Conservation (phyloP, 2,888 invertebrate species). For the Parnassius smintheus region DNA sequence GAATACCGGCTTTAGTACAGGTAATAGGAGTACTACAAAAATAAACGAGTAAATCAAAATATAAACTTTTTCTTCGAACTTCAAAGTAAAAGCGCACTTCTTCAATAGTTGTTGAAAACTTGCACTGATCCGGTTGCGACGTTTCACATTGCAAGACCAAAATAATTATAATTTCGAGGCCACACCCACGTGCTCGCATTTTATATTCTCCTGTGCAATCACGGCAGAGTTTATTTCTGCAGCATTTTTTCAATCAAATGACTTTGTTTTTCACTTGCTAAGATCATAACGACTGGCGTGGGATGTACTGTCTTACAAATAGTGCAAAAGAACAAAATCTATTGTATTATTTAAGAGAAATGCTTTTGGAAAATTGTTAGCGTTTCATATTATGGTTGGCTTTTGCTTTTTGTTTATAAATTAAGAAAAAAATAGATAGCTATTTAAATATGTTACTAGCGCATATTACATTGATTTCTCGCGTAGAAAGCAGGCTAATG, state of each 20-base stretch:
- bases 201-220: constrained; percentile 55
- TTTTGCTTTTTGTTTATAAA: too few relatives aligned
- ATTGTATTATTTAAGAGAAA: constrained; percentile 2
- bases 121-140: constrained; percentile 22
- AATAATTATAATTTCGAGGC: constrained; percentile 71
- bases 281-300: constrained; percentile 3
- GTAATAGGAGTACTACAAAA: too few relatives aligned
- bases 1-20: too few relatives aligned
- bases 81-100: constrained; percentile 2
- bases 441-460: too few relatives aligned
- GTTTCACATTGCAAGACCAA: constrained; percentile 51
- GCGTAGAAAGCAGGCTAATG: too few relatives aligned
- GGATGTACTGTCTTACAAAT: constrained; percentile 12
- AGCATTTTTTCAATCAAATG: constrained; percentile 40
- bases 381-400: background rate
- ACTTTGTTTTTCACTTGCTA: constrained; percentile 38
- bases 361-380: background rate
- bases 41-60: too few relatives aligned
- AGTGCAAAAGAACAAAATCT: background rate
- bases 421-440: too few relatives aligned
- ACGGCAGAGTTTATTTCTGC: constrained; percentile 34
- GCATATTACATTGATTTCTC: too few relatives aligned
- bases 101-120: constrained; percentile 7
- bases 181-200: constrained; percentile 57
- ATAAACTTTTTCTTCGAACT: too few relatives aligned